These are phyloP conservation scores for Mesocricetus auratus DNA, from an alignment of 2,113 vertebrate genomes.

Conservation along the genomic window DNA sequence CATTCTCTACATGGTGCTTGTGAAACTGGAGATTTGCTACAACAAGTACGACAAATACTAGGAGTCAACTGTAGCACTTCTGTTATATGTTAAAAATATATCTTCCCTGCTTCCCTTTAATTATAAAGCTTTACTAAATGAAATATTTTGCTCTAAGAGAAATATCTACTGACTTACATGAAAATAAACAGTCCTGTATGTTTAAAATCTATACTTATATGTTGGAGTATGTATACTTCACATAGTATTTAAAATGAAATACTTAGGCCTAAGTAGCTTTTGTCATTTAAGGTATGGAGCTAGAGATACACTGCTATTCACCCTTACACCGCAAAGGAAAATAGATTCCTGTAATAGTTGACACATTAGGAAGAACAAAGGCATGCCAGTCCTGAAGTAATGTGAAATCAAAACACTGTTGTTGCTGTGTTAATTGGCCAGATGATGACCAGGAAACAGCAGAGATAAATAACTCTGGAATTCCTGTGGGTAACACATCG, in stretches of 20 bases:
- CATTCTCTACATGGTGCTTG: slow-evolving; percentile 63
- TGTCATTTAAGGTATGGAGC: slow-evolving; percentile 64
- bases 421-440: slow-evolving; percentile 54
- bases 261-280: slow-evolving; percentile 70
- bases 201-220: slow-evolving; percentile 76
- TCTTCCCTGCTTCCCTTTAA: slow-evolving; percentile 70
- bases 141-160: slow-evolving; percentile 73
- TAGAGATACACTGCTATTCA: slow-evolving; percentile 35
- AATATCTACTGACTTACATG: slow-evolving; percentile 64
- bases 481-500: slow-evolving; percentile 57
- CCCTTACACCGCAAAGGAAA: slow-evolving; percentile 22
- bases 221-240: slow-evolving; percentile 74
- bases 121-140: slow-evolving; percentile 76
- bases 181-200: slow-evolving; percentile 76
- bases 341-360: slow-evolving; percentile 57
- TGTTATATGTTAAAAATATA: slow-evolving; percentile 73
- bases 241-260: slow-evolving; percentile 69
- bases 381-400: slow-evolving; percentile 64
- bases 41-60: slow-evolving; percentile 69
- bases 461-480: slow-evolving; percentile 46
- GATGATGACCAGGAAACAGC: slow-evolving; percentile 42
- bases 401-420: slow-evolving; percentile 40
- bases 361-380: slow-evolving; percentile 56
- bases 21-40: slow-evolving; percentile 69
- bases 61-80: slow-evolving; percentile 64